Conservation (phyloP, 2,888 invertebrate species). For the Ophion obscuratus region DNA sequence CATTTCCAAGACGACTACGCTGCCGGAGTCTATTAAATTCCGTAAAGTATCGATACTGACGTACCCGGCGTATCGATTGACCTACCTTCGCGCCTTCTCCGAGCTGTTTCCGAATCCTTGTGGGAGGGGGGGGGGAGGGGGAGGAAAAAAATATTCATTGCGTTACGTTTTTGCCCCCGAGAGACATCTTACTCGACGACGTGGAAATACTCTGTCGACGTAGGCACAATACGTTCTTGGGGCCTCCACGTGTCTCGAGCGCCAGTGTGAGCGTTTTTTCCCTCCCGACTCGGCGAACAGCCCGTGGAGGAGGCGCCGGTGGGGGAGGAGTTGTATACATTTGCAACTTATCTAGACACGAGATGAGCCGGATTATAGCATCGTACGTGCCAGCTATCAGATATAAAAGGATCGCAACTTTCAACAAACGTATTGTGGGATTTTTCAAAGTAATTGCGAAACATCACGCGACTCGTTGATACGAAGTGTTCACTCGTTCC, state of each 20-base stretch:
- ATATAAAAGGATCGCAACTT: not conserved
- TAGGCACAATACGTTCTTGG: conserved; percentile 4
- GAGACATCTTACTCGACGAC: not conserved
- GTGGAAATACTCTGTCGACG: not conserved
- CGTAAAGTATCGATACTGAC: conserved; percentile 72
- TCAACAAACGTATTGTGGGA: too few species aligned
- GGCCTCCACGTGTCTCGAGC: not conserved
- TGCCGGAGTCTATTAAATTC: conserved; percentile 73
- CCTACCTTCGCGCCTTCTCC: conserved; percentile 17
- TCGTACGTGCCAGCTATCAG: not conserved
- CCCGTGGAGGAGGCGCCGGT: not conserved
- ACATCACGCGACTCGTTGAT: too few species aligned
- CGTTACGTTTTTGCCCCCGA: not conserved
- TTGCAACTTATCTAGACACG: not conserved
- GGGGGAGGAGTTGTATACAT: not conserved
- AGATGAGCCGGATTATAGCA: not conserved
- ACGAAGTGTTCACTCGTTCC: too few species aligned
- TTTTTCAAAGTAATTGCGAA: too few species aligned
- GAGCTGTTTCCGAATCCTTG: not conserved
- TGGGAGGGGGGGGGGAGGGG: not conserved
- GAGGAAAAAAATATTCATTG: not conserved
- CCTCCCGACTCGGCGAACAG: not conserved
- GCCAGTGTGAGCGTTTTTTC: not conserved
- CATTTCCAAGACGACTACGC: conserved; percentile 72
- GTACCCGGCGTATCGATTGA: conserved; percentile 71